These are phyloP conservation scores for Spilosoma lubricipeda DNA, from an alignment of 2,888 invertebrate species.

Conservation along the genomic window DNA sequence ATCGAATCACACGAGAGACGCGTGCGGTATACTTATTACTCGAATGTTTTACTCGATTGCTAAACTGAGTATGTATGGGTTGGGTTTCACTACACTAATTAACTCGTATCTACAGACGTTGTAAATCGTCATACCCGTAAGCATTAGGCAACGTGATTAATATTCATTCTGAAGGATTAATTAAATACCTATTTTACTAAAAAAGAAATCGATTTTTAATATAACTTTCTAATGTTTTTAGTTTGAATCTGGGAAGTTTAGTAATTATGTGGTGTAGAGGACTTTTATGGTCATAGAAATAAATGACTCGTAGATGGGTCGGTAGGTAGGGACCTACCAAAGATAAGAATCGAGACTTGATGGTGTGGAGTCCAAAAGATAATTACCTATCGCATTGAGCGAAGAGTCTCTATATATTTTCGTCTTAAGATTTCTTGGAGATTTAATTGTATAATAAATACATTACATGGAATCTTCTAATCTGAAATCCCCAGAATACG, in stretches of 20 bases:
- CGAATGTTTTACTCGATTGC: conserved; percentile 45
- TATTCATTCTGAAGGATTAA: conserved; percentile 23
- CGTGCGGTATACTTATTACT: conserved; percentile 57
- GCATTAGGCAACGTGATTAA: conserved; percentile 28
- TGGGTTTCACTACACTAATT: conserved; percentile 57
- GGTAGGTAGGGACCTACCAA: not conserved
- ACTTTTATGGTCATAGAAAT: not conserved
- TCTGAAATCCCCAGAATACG: not conserved
- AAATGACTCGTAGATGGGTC: not conserved
- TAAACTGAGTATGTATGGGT: conserved; percentile 40
- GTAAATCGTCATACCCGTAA: conserved; percentile 26
- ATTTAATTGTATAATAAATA: not conserved
- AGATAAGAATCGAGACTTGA: not conserved
- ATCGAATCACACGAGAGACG: conserved; percentile 62
- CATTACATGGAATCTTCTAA: not conserved
- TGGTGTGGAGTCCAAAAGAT: not conserved
- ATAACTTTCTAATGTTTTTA: not conserved
- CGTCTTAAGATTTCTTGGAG: not conserved
- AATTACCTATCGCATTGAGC: not conserved
- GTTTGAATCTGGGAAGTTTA: not conserved
- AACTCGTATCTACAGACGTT: conserved; percentile 45
- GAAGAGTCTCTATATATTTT: not conserved
- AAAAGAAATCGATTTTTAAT: not conserved
- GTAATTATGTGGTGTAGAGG: not conserved
- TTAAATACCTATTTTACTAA: not conserved